Evolutionary conservation across 1,140 invertebrate genomes (phyloP).

Genomic region (Trachymyrmex septentrionalis): DNA sequence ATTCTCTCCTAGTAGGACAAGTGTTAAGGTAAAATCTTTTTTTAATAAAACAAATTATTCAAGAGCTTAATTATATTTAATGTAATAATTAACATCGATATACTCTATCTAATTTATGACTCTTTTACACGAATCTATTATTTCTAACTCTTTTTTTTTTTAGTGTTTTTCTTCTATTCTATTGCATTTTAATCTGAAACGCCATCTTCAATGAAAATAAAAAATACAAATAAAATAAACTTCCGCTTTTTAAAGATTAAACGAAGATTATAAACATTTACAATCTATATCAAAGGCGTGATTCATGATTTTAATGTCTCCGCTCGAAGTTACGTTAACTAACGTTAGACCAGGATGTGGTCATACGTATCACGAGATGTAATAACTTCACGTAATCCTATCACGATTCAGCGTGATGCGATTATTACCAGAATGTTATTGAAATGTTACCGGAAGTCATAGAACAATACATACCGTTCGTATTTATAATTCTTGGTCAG

Average conservation of each 20-base stretch:
- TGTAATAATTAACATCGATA: neutral
- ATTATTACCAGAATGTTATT: neutral
- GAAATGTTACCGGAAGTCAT: neutral
- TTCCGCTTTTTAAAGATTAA: neutral
- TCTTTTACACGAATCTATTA: neutral
- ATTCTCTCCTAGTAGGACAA: neutral
- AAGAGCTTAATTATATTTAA: neutral
- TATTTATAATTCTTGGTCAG: neutral
- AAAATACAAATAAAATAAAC: neutral
- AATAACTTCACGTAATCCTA: neutral
- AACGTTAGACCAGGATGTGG: neutral
- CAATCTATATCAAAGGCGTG: neutral
- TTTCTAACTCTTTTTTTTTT: neutral
- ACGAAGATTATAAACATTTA: neutral
- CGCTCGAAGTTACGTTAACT: neutral
- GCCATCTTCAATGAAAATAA: neutral
- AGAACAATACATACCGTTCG: neutral
- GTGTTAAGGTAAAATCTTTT: neutral
- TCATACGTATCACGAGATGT: slow-evolving; percentile 7
- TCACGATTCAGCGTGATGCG: neutral
- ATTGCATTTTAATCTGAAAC: neutral
- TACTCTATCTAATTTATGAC: neutral
- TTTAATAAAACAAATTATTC: neutral
- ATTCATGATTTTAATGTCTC: slow-evolving; percentile 3
- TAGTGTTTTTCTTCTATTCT: neutral